Conservation (phyloP, 1,140 invertebrate genomes). For the Danaus plexippus region DNA sequence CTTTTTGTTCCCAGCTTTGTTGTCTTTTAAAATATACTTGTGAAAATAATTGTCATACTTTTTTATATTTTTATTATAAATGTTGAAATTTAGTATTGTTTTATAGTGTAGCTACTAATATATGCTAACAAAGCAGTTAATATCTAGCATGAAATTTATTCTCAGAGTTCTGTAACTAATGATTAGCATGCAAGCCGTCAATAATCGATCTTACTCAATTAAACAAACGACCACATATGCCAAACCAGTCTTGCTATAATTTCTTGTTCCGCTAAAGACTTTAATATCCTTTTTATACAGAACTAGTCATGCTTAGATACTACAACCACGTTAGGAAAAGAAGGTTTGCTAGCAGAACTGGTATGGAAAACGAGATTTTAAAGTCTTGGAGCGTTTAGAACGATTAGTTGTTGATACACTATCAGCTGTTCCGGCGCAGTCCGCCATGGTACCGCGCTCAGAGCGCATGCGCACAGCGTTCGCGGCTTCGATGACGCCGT, state of each 20-base stretch:
- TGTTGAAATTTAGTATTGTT: too few relatives aligned
- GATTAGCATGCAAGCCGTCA: slow-evolving; percentile 30
- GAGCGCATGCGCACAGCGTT: slow-evolving; percentile 55
- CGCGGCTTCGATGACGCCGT: slow-evolving; percentile 21
- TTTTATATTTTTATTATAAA: too few relatives aligned
- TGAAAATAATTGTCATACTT: too few relatives aligned
- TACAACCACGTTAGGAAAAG: slow-evolving; percentile 26
- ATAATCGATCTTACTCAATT: slow-evolving; percentile 53
- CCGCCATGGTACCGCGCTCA: slow-evolving; percentile 50
- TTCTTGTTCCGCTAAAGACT: slow-evolving; percentile 54
- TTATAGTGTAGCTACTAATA: too few relatives aligned
- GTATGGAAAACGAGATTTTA: slow-evolving; percentile 60
- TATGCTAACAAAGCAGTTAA: too few relatives aligned
- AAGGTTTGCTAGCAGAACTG: slow-evolving; percentile 40
- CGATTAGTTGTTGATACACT: slow-evolving; percentile 65
- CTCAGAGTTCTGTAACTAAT: slow-evolving; percentile 15
- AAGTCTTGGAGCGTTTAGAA: slow-evolving; percentile 52
- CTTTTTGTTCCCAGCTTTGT: too few relatives aligned
- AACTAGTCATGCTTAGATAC: slow-evolving; percentile 36
- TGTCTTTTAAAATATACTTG: too few relatives aligned
- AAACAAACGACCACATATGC: slow-evolving; percentile 35
- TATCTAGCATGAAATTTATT: slow-evolving; percentile 4
- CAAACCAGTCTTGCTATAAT: slow-evolving; percentile 30
- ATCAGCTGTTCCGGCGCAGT: slow-evolving; percentile 63
- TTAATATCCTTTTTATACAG: slow-evolving; percentile 42